Percentiles rank a stretch among this genome's conserved stretches.
Conservation (phyloP, 2,888 invertebrate genomes). For the Harpalus rubripes region DNA sequence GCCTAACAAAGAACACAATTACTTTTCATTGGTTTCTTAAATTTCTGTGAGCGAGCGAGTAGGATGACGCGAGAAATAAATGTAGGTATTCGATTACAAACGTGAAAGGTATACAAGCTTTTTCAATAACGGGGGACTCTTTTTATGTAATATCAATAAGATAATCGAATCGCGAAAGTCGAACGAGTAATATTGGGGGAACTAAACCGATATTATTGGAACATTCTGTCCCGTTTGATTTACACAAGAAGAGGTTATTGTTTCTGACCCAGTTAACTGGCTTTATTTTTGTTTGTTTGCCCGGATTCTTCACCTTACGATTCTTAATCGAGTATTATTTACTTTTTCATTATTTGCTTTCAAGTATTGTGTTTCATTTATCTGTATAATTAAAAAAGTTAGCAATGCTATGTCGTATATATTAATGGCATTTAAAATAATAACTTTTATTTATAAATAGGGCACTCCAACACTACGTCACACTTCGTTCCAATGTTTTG, state of each 20-base stretch:
- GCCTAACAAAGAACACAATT: conserved; percentile 63
- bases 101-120: conserved; percentile 59
- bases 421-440: no score
- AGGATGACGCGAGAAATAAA: conserved; percentile 53
- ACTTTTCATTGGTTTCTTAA: conserved; percentile 66
- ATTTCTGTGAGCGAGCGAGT: conserved; percentile 39
- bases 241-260: conserved; percentile 4
- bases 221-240: conserved; percentile 40
- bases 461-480: no score
- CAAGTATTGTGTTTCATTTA: not conserved
- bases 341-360: not conserved
- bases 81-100: conserved; percentile 61
- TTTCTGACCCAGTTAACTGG: conserved; percentile 13
- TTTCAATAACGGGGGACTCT: conserved; percentile 60
- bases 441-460: no score
- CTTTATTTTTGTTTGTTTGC: conserved; percentile 16
- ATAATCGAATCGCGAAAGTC: conserved; percentile 55
- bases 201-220: conserved; percentile 37
- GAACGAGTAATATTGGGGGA: conserved; percentile 32
- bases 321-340: not conserved
- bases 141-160: conserved; percentile 65
- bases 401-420: no score
- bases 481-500: no score
- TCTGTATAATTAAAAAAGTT: not conserved
- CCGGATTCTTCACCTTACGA: not conserved